Conservation (phyloP, 2,888 invertebrate species). For the Lumbricus terrestris region DNA sequence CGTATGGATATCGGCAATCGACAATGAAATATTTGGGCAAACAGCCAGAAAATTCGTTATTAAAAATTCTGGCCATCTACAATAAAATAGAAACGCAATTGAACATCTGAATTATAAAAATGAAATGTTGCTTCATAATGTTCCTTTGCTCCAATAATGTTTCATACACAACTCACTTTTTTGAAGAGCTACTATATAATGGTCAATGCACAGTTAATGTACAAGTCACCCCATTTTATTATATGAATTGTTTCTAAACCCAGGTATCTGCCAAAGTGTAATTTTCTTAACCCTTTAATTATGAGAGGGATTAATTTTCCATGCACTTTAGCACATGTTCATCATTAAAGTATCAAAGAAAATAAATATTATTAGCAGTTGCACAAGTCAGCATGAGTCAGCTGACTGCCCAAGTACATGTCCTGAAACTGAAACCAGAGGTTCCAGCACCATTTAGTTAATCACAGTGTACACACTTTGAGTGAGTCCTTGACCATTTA, state of each 20-base stretch:
- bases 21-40: slow-evolving; percentile 16
- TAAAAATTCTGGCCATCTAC: slow-evolving; percentile 20
- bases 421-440: background rate
- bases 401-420: background rate
- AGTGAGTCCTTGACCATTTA: background rate
- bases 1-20: slow-evolving; percentile 25
- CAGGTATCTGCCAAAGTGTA: too few relatives aligned
- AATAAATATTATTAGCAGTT: background rate
- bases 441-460: background rate
- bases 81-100: background rate
- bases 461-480: background rate
- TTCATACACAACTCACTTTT: background rate
- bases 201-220: background rate
- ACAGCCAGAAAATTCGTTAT: background rate
- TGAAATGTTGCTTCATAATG: background rate
- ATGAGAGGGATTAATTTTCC: too few relatives aligned
- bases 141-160: background rate
- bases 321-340: too few relatives aligned
- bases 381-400: background rate
- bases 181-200: background rate
- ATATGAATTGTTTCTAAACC: background rate
- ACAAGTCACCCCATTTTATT: background rate
- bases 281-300: too few relatives aligned
- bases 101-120: background rate
- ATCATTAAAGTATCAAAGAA: too few relatives aligned